These are phyloP conservation scores for Ophion slaviceki DNA, from an alignment of 2,888 invertebrate genomes.

Conservation along the genomic window DNA sequence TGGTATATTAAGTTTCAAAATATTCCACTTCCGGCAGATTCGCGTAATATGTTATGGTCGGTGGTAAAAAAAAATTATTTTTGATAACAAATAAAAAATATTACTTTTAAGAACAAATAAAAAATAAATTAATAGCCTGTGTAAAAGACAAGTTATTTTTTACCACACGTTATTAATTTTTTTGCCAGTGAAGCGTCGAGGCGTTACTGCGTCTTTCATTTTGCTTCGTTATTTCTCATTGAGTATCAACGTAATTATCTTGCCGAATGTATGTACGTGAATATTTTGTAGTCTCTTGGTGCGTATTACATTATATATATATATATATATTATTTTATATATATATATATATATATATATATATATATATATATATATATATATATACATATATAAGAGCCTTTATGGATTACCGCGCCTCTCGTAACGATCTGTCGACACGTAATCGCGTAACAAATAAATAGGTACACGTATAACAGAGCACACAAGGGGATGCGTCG, in stretches of 20 bases:
- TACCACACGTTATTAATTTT: no score
- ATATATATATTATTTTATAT: conserved; percentile 21
- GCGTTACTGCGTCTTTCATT: neutral
- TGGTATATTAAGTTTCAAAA: no score
- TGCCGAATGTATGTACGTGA: conserved; percentile 31
- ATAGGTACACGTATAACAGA: neutral
- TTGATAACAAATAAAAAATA: no score
- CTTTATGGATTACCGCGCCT: conserved; percentile 45
- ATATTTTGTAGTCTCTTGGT: conserved; percentile 37
- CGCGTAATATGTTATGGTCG: no score
- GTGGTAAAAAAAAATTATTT: no score
- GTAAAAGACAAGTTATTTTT: no score
- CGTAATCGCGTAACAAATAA: conserved; percentile 44
- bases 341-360: neutral
- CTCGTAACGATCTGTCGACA: conserved; percentile 52
- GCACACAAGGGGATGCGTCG: neutral
- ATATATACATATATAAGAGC: conserved; percentile 20
- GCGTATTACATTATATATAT: conserved; percentile 31
- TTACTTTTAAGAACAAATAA: no score
- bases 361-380: no score
- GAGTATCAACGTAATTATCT: conserved; percentile 38
- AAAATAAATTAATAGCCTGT: no score
- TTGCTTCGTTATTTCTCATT: conserved; percentile 17
- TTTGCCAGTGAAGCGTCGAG: no score
- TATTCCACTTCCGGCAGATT: no score